Evolutionary conservation across 2,797 vertebrate species (phyloP).

Genomic region (Notolabrus celidotus): DNA sequence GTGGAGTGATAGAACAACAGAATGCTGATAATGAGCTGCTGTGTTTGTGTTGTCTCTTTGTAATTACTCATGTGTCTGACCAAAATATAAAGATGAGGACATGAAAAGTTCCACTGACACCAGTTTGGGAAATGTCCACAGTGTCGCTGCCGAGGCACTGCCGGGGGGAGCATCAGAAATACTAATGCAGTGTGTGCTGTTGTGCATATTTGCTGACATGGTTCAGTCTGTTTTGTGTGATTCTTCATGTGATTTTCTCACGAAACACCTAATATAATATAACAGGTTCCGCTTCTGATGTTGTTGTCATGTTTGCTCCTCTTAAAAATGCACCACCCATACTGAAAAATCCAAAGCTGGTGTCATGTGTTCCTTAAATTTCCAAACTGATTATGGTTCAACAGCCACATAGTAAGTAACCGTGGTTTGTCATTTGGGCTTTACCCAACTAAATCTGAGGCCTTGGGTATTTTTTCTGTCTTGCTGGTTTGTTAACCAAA

Average conservation of each 20-base stretch:
- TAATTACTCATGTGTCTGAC: constrained; percentile 73
- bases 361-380: too few relatives aligned
- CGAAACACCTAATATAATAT: neutral
- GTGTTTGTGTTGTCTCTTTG: constrained; percentile 67
- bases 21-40: constrained; percentile 76
- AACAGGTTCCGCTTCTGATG: neutral
- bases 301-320: neutral
- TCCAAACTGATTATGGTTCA: too few relatives aligned
- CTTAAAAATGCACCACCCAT: too few relatives aligned
- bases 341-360: too few relatives aligned
- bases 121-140: constrained; percentile 11
- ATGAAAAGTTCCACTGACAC: constrained; percentile 19
- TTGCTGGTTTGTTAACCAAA: too few relatives aligned
- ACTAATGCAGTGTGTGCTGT: neutral
- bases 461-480: too few relatives aligned
- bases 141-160: neutral
- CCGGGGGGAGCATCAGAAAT: neutral
- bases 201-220: neutral
- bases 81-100: constrained; percentile 68
- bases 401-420: too few relatives aligned
- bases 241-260: neutral
- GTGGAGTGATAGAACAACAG: constrained; percentile 66
- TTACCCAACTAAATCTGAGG: too few relatives aligned
- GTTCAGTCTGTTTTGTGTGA: neutral
- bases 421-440: too few relatives aligned